Evolutionary conservation across 2,797 vertebrate species (phyloP).

Genomic region (Tiaroga cobitis): DNA sequence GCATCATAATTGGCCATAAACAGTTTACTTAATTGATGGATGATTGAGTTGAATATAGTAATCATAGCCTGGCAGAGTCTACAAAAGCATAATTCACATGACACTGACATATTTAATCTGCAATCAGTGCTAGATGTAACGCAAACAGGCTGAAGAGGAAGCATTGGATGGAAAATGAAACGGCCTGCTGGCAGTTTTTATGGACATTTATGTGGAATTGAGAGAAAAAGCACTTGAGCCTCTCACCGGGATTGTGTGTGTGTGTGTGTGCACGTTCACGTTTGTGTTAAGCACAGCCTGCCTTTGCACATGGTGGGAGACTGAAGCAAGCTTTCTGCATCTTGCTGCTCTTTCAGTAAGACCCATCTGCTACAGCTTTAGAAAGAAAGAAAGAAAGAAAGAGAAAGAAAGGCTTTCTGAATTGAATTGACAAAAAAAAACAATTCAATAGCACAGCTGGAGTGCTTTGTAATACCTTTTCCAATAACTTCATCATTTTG

Average conservation of each 20-base stretch:
- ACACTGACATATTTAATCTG: background rate
- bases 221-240: slow-evolving; percentile 21
- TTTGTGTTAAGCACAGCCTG: slow-evolving; percentile 36
- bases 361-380: slow-evolving; percentile 46
- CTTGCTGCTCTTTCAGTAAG: slow-evolving; percentile 49
- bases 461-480: slow-evolving; percentile 17
- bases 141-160: slow-evolving; percentile 27
- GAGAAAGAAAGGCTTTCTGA: slow-evolving; percentile 10
- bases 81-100: background rate
- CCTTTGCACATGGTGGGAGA: slow-evolving; percentile 52
- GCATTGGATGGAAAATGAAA: slow-evolving; percentile 3
- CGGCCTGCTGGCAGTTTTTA: slow-evolving; percentile 27
- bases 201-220: slow-evolving; percentile 28
- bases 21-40: background rate
- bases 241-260: slow-evolving; percentile 3
- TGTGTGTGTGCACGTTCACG: background rate
- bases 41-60: background rate
- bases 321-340: slow-evolving; percentile 39
- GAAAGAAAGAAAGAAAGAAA: background rate
- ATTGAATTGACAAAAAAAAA: background rate
- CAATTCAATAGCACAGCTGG: background rate
- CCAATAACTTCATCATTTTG: slow-evolving; percentile 3
- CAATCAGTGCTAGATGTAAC: background rate
- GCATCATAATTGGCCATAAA: background rate
- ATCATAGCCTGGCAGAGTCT: background rate